phyloP scores from a whole-genome alignment of 2,797 vertebrate genomes.

The Urophycis tenuis region DNA sequence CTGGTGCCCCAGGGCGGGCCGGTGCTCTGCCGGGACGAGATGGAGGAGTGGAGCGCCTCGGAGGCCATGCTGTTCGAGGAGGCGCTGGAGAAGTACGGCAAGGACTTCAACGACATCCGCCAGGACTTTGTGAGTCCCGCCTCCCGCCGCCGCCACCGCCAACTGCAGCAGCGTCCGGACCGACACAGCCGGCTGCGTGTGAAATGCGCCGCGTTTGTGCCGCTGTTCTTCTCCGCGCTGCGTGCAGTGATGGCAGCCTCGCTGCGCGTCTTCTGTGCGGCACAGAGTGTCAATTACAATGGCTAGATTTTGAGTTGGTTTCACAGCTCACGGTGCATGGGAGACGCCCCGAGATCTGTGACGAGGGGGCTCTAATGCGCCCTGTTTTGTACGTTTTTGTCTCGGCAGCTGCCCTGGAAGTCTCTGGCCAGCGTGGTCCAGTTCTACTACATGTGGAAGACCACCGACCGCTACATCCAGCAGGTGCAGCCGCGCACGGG shows the following conservation, averaged over 20 bases:
- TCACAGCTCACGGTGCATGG: no score
- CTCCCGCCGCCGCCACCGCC: not conserved
- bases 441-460: slow-evolving; percentile 88
- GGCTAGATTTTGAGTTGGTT: no score
- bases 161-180: not conserved
- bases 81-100: slow-evolving; percentile 91
- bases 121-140: slow-evolving; percentile 86
- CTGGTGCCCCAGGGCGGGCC: slow-evolving; percentile 92
- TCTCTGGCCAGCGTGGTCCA: slow-evolving; percentile 81
- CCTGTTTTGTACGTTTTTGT: not conserved
- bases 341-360: no score
- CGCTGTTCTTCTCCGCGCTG: not conserved
- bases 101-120: slow-evolving; percentile 93
- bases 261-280: not conserved
- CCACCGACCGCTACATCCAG: slow-evolving; percentile 81
- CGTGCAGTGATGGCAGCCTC: not conserved
- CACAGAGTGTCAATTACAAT: no score
- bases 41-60: slow-evolving; percentile 96
- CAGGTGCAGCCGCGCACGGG: slow-evolving; percentile 58
- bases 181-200: no score
- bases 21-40: slow-evolving; percentile 90
- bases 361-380: no score
- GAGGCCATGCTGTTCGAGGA: slow-evolving; percentile 96
- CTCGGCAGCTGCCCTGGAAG: slow-evolving; percentile 76
- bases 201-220: not conserved